A percentile compares a stretch with the other conserved stretches of the same genome.
phyloP scores from a whole-genome alignment of 2,888 invertebrate species.

The Synanthedon formicaeformis region DNA sequence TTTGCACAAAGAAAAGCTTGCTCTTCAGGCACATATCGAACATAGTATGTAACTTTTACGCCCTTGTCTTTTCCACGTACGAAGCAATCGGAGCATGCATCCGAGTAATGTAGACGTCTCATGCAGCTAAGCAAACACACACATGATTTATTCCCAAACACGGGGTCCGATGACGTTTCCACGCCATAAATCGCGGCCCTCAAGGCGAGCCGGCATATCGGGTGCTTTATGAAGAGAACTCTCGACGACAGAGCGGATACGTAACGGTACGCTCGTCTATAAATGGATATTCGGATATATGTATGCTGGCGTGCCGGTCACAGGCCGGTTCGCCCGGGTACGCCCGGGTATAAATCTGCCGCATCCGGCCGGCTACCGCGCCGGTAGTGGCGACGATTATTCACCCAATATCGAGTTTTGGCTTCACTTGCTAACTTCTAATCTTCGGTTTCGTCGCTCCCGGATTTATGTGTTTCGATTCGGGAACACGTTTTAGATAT shows the following conservation, averaged over 20 bases:
- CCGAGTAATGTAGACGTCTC: conserved; percentile 45
- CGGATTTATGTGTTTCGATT: conserved; percentile 39
- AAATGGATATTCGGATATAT: background rate
- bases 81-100: background rate
- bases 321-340: conserved; percentile 24
- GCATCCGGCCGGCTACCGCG: conserved; percentile 61
- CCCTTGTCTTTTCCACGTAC: background rate
- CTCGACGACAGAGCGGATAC: conserved; percentile 51
- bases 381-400: conserved; percentile 69
- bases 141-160: conserved; percentile 60
- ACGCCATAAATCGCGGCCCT: conserved; percentile 64
- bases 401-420: conserved; percentile 71
- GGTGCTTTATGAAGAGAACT: conserved; percentile 59
- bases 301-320: conserved; percentile 21
- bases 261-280: background rate
- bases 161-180: conserved; percentile 63
- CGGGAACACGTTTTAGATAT: background rate
- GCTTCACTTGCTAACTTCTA: conserved; percentile 63
- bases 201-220: conserved; percentile 61
- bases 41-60: background rate
- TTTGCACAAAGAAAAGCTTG: too few relatives aligned
- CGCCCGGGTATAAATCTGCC: conserved; percentile 63
- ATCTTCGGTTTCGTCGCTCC: conserved; percentile 58
- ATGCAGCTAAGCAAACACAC: conserved; percentile 48
- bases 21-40: too few relatives aligned